These are phyloP conservation scores for Pseudorectes ferrugineus DNA, from an alignment of 2,113 vertebrate genomes.

Conservation along the genomic window DNA sequence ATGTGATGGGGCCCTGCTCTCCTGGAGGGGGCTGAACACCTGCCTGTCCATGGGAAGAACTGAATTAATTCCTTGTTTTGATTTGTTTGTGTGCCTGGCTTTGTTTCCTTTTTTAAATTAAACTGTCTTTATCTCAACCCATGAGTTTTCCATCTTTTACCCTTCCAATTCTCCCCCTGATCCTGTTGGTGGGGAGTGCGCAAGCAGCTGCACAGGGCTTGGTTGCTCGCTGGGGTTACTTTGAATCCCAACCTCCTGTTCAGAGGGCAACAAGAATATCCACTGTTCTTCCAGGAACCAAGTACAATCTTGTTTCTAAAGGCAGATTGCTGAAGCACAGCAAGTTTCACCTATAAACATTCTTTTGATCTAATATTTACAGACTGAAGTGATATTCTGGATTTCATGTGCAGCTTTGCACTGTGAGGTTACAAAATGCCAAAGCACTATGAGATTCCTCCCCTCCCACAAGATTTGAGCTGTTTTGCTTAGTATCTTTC, in stretches of 20 bases:
- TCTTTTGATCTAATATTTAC: background rate
- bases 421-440: background rate
- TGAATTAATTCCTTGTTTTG: background rate
- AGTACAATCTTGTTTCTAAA: background rate
- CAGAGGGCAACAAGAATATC: background rate
- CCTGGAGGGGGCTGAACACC: background rate
- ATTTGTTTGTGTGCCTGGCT: background rate
- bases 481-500: background rate
- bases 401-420: background rate
- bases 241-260: background rate
- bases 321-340: background rate
- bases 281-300: background rate
- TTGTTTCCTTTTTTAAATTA: too few relatives aligned
- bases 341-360: background rate
- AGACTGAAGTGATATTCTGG: background rate
- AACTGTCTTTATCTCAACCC: background rate
- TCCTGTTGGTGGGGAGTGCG: background rate
- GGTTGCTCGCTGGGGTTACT: rapidly evolving
- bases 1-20: background rate
- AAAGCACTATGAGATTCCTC: background rate
- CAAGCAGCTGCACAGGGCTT: rapidly evolving
- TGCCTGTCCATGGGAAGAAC: background rate
- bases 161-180: rapidly evolving
- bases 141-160: background rate
- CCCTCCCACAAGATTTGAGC: background rate